Conservation (phyloP, 2,797 vertebrate genomes). For the Epinephelus awoara region DNA sequence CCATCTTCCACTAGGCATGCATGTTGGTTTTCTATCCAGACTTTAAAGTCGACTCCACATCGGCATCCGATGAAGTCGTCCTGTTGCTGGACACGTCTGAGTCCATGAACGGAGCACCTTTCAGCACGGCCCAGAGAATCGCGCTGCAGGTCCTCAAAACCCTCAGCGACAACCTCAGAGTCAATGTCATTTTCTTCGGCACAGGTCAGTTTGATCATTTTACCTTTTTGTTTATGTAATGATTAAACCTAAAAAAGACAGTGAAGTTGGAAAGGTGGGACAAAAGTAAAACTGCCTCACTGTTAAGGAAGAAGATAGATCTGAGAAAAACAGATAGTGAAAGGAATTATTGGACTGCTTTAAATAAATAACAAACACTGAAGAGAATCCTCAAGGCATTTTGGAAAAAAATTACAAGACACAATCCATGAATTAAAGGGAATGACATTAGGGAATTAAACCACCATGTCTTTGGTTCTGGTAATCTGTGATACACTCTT, state of each 20-base stretch:
- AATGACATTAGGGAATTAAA: background rate
- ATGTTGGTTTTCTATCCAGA: slow-evolving; percentile 93
- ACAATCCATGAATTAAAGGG: background rate
- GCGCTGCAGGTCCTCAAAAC: slow-evolving; percentile 80
- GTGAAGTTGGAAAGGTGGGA: background rate
- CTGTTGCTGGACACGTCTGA: slow-evolving; percentile 89
- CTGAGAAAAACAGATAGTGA: background rate
- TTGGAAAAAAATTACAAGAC: background rate
- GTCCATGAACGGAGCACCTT: slow-evolving; percentile 87
- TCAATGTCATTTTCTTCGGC: slow-evolving; percentile 88
- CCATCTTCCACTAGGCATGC: slow-evolving; percentile 83
- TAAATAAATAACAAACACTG: background rate
- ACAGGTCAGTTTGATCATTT: slow-evolving; percentile 73
- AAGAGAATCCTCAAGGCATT: background rate
- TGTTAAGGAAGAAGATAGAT: background rate
- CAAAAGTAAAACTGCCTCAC: background rate
- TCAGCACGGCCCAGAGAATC: slow-evolving; percentile 83
- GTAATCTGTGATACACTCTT: background rate
- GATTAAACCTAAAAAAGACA: background rate
- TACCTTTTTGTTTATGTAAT: background rate
- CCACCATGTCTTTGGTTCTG: background rate
- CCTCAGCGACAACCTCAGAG: slow-evolving; percentile 65
- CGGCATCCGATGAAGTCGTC: slow-evolving; percentile 77
- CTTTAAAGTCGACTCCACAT: slow-evolving; percentile 65
- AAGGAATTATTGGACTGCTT: background rate